Percentiles rank a stretch among this genome's conserved stretches.
phyloP scores from a whole-genome alignment of 2,888 invertebrate genomes.

The Calliopum simillimum region DNA sequence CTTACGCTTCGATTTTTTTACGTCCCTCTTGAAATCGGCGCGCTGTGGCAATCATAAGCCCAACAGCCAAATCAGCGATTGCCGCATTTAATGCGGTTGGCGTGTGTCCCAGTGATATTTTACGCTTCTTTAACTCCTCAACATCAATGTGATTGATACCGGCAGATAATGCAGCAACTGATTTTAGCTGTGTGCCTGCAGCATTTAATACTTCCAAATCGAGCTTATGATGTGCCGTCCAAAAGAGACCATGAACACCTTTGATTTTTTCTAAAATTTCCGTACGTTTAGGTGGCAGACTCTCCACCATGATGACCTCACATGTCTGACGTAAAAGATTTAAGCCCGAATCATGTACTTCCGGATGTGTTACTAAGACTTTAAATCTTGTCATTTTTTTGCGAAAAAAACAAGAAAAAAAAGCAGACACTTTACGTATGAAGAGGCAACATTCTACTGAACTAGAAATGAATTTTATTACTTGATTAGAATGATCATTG shows the following conservation, averaged over 20 bases:
- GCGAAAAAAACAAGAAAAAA: too few species aligned
- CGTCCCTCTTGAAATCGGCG: constrained; percentile 83
- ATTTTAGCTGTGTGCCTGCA: constrained; percentile 75
- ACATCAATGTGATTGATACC: constrained; percentile 88
- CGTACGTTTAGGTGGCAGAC: constrained; percentile 56
- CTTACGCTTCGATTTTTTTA: constrained; percentile 70
- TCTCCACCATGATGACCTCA: constrained; percentile 58
- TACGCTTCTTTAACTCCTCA: constrained; percentile 75
- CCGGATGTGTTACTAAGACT: constrained; percentile 77
- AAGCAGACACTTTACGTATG: too few species aligned
- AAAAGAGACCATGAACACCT: constrained; percentile 65
- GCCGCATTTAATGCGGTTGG: constrained; percentile 80
- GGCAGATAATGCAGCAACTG: constrained; percentile 85
- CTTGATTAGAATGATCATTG: too few species aligned
- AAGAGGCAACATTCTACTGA: too few species aligned
- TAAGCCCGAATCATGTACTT: constrained; percentile 75
- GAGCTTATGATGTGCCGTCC: constrained; percentile 63
- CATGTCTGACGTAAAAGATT: constrained; percentile 71
- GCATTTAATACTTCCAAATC: constrained; percentile 62
- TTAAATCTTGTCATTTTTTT: constrained; percentile 51
- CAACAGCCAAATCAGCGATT: constrained; percentile 86
- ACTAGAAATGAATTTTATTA: too few species aligned
- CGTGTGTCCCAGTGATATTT: constrained; percentile 82
- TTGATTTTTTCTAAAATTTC: constrained; percentile 60
- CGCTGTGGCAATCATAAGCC: constrained; percentile 81